Conservation (phyloP, 2,113 vertebrate genomes). For the Poeciliopsis occidentalis region DNA sequence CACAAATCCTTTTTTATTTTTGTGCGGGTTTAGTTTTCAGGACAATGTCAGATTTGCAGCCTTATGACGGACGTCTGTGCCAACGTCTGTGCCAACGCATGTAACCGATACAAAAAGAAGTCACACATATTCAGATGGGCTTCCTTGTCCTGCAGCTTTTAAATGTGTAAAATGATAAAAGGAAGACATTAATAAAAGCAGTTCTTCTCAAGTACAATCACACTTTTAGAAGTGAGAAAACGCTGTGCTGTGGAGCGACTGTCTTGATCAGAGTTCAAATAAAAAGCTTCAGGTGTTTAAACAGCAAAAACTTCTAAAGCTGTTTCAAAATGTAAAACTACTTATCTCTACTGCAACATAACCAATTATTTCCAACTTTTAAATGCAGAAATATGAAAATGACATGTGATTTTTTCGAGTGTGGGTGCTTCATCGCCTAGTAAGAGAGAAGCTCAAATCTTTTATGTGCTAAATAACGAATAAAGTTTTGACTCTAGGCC, state of each 20-base stretch:
- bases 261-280: not conserved
- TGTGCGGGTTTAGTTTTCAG: constrained; percentile 40
- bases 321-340: not conserved
- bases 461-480: not conserved
- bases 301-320: not conserved
- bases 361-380: not conserved
- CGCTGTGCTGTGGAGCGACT: not conserved
- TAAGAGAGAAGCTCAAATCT: not conserved
- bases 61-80: not conserved
- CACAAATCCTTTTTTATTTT: constrained; percentile 30
- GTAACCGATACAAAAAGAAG: constrained; percentile 10
- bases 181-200: not conserved
- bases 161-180: not conserved
- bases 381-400: not conserved
- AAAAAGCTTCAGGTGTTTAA: no score
- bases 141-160: not conserved
- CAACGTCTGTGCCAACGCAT: not conserved
- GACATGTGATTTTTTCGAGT: not conserved
- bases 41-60: constrained; percentile 32
- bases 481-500: not conserved
- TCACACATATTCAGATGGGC: not conserved
- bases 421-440: not conserved
- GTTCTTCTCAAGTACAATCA: not conserved
- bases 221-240: not conserved
- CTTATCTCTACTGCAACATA: not conserved